Evolutionary conservation across 35 echinoderm and acorn worm species (phyloP), one percentile per base, ranked within the genome.

Genomic region (Diadema setosum): DNA sequence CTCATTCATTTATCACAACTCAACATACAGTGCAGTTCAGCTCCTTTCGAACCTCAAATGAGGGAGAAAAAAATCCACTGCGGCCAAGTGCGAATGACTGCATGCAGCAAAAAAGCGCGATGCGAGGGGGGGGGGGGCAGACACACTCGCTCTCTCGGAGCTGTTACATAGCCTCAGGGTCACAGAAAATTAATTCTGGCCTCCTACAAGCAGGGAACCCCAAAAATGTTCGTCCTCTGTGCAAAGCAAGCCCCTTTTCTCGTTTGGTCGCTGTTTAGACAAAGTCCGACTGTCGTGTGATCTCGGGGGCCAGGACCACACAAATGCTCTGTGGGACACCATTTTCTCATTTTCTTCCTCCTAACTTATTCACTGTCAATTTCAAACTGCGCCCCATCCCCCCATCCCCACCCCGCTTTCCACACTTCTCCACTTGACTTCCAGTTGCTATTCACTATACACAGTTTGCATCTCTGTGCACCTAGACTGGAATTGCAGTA

Each of bases 271-370:
- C 73, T 78, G 73, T 78, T 78, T 78, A 21, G 73, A 78, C 73
- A 78, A 78, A 44, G 73, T 78, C 40, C 40, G 36, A 78, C 73
- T 78, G 73, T 41, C 73, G 17, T n/a, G n/a, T 8, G 9, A 78
- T 78, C 73, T 78, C 40, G 37, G 14, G 73, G 21, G 73, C n/a
- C 73, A 24, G 40, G 73, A 78, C 73, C 73, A 78, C 73, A 78
- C 73, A 78, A 78, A 78, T 14, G 39, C 73, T 78, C 73, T 41
- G 73, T 78, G 73, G 35, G 73, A 78, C 39, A 36, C 40, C 73
- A 78, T 78, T 78, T 78, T 78, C 40, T 78, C 18, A 78, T 78
- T 78, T 40, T 78, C 21, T 26, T 75, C 36, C 25, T 8, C 44
- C 37, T 78, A 9, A 24, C 44, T 35, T 44, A 41, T 78, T 78